Evolutionary conservation across 2,797 vertebrate genomes (phyloP), one percentile per base, ranked within the genome.

Genomic region (Hydrolagus colliei): DNA sequence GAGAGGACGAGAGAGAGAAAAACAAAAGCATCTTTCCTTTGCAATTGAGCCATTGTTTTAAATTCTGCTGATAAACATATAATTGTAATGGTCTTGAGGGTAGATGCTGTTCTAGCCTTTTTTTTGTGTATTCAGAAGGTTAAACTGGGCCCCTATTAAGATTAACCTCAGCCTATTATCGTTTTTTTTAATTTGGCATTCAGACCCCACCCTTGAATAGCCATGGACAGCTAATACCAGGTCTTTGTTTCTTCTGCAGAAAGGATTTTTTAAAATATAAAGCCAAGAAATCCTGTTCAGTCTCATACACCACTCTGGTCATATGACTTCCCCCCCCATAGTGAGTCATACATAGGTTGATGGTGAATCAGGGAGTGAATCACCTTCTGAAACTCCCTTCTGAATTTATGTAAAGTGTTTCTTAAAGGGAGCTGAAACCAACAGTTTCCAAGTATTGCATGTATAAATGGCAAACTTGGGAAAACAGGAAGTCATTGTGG

Each of bases 231-330:
- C 91, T 93, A 92, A 91, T 94, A 94, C 93, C 92, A 89, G 90
- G 92, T 93, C 96, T 96, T 96, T 93, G 95, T 96, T 95, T 95
- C 92, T 93, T 90, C 90, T 91, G 91, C 90, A 92, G 91, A 91
- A 93, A 92, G 92, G 89, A 88, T 88, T 90, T 86, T 89, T 87
- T 52, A 89, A 89, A 86, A 91, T 89, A 90, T 88, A 88, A 90
- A 91, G 91, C 41, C 92, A 88, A 90, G 90, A 89, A 92, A 92
- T 61, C 92, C 90, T 87, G 88, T 88, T 87, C 94, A 91, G 89
- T 93, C 92, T 92, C 92, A 92, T 90, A 90, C 86, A 86, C 88
- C 86, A 91, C 91, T 88, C 86, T 87, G 88, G 91, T 96, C 95
- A 96, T 89, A 91, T 96, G 95, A 96, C 92, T 95, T 95, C 93